Evolutionary conservation across 2,113 vertebrate genomes (phyloP).

Genomic region (Progne subis): DNA sequence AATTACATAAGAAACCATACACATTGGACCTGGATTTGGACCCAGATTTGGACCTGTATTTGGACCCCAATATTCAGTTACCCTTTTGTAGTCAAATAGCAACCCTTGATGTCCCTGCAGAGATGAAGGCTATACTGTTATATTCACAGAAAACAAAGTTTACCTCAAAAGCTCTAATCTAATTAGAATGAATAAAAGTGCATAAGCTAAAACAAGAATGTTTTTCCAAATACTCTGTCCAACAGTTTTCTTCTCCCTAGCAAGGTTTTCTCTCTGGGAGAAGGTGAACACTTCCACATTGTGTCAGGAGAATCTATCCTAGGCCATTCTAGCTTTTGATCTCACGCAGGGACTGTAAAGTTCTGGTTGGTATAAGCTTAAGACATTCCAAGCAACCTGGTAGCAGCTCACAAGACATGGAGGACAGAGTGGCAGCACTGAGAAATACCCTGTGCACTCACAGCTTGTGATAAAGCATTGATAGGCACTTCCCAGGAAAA

Average conservation of each 20-base stretch:
- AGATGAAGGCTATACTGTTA: rapidly evolving
- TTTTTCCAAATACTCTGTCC: neutral
- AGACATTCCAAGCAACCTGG: neutral
- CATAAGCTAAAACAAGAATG: neutral
- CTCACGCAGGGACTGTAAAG: neutral
- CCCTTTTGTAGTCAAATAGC: neutral
- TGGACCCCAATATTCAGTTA: neutral
- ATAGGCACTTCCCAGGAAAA: neutral
- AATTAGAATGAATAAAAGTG: neutral
- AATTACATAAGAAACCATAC: neutral
- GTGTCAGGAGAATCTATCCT: neutral
- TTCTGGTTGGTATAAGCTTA: rapidly evolving
- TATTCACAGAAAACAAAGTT: neutral
- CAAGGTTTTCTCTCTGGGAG: neutral
- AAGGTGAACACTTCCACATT: neutral
- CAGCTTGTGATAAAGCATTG: neutral
- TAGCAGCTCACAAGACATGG: neutral
- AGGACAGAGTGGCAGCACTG: neutral
- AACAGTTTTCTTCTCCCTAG: rapidly evolving
- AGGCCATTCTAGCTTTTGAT: neutral
- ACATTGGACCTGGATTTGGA: too few relatives aligned
- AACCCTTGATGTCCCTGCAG: neutral
- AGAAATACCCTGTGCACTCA: neutral
- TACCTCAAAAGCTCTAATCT: neutral
- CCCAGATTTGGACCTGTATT: neutral